Base-by-base conservation (phyloP, 2,113 vertebrate species). In the Lanius ludovicianus region DNA sequence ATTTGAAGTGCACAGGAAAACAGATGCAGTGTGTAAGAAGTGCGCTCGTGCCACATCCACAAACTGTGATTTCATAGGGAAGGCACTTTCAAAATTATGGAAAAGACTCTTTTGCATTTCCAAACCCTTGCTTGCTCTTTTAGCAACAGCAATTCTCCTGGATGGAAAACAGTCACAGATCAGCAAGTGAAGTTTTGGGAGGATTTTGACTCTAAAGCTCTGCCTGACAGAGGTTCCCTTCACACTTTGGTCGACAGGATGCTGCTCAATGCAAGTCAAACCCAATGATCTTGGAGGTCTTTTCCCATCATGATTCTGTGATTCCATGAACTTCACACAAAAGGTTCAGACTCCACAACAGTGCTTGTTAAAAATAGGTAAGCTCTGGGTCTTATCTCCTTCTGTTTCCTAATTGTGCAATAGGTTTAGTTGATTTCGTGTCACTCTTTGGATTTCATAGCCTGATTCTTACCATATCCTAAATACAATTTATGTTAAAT, bases 11-110 rank as follows among this genome's bases (percentile, higher is more conserved):
- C 4, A 19, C 1, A 15, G 84, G 55, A 56, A 74, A 84, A 62
- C 2, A n/a, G 10, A 57, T n/a, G 28, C 3, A 10, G 10, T 30
- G 28, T 70, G 30, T 23, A 19, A 87, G 50, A 35, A 79, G 7
- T 7, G 11, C 10, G 11, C 5, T 42, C 2, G 6, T 53, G 28
- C 27, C 17, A n/a, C 44, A 53, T 13, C 24, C 53, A 53, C 4
- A 0, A 13, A 2, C 27, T 22, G 17, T 13, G 24, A 18, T 19
- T 47, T 27, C 39, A 10, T 0, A 35, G 14, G 2, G 39, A 25
- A 25, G 46, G 53, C 13, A 4, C 46, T 75, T n/a, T 1, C 39
- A 53, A 30, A 84, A 30, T 52, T 11, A 14, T 11, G 22, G 41
- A 24, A 65, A 59, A 47, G 1, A 28, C 35, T 3, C 3, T 65